These are phyloP conservation scores for Caenorhabditis elegans DNA, from an alignment of 1,140 invertebrate species.

Conservation along the genomic window WBcel235 BX284602.5:14375001-14375500, in stretches of 20 bases:
- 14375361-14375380: no score
- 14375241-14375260: constrained; percentile 50
- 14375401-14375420: no score
- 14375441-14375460: no score
- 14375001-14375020: constrained; percentile 18
- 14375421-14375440: no score
- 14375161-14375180: constrained; percentile 44
- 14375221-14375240: constrained; percentile 50
- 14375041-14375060: constrained; percentile 59
- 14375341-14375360: constrained; percentile 57
- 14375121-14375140: constrained; percentile 35
- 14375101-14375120: constrained; percentile 34
- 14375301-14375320: constrained; percentile 50
- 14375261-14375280: constrained; percentile 54
- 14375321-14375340: constrained; percentile 61
- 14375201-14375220: constrained; percentile 51
- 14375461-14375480: no score
- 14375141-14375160: constrained; percentile 33
- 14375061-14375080: constrained; percentile 58
- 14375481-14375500: no score
- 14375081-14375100: constrained; percentile 40
- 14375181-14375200: constrained; percentile 44
- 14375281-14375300: constrained; percentile 52
- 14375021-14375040: constrained; percentile 45
- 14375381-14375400: no score